phyloP scores from a whole-genome alignment of 2,797 vertebrate genomes.

The Spinus pinus region DNA sequence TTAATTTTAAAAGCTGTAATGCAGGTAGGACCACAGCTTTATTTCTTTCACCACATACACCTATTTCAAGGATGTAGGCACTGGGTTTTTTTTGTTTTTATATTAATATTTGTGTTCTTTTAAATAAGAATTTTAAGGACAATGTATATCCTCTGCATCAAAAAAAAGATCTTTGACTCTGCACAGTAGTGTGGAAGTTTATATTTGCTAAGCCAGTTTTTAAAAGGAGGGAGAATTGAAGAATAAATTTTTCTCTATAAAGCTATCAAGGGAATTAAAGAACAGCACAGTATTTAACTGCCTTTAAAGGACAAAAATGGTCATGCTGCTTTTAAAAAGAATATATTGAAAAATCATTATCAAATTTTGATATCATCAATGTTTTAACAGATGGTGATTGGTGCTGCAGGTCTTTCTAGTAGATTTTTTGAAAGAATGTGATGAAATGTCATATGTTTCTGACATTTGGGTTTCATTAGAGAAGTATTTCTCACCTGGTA shows the following conservation, averaged over 20 bases:
- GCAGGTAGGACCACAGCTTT: not conserved
- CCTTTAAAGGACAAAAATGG: not conserved
- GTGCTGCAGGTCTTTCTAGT: not conserved
- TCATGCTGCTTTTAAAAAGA: not conserved
- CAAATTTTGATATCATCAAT: not conserved
- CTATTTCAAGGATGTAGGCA: not conserved
- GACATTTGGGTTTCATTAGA: slow-evolving; percentile 23
- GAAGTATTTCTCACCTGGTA: slow-evolving; percentile 20
- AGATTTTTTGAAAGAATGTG: not conserved
- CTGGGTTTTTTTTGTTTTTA: not conserved
- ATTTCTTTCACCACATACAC: not conserved
- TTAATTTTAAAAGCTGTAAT: not conserved
- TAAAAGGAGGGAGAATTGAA: not conserved
- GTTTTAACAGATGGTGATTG: not conserved
- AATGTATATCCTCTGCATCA: fast-evolving
- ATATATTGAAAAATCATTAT: not conserved
- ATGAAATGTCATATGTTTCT: slow-evolving; percentile 16
- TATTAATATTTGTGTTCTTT: not conserved
- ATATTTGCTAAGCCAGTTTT: not conserved
- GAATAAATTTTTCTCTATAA: not conserved
- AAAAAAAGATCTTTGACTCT: fast-evolving
- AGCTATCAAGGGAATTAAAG: not conserved
- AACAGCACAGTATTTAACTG: not conserved
- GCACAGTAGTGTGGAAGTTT: not conserved
- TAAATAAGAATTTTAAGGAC: not conserved